Base-by-base conservation (phyloP, 2,113 vertebrate species). In the Lepus europaeus region DNA sequence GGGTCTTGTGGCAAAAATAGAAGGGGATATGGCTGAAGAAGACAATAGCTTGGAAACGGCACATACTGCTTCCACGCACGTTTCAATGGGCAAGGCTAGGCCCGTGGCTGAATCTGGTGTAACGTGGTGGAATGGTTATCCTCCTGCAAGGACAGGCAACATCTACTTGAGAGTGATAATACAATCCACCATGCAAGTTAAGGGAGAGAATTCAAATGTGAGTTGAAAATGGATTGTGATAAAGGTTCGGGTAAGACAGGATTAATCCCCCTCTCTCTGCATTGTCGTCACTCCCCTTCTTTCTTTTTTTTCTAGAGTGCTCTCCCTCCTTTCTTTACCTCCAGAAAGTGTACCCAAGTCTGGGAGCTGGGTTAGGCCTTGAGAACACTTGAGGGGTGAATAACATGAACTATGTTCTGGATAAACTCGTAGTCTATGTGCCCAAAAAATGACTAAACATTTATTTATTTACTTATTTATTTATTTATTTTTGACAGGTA, bases 1-100 rank as follows among this genome's bases (percentile, higher is more conserved):
- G 78, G 64, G 79, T 73, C 72, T 81, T 51, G 2, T 83, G n/a
- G 33, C 9, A 82, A 83, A 89, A 90, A 72, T n/a, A 82, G 66
- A 84, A n/a, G 27, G 11, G 86, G 73, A 79, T 53, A 45, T 23
- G 19, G 27, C 68, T 13, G 17, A 70, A 51, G 14, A 39, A 53
- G 31, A 70, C 5, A 82, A 36, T 17, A 45, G 9, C 20, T 86
- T 31, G 85, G 14, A 81, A 45, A 56, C 31, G n/a, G 74, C 39
- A 33, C 31, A 33, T 36, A 0, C 9, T 27, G 23, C 27, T 63
- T 86, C 14, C 10, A 39, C 20, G 90, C 53, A 70, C 9, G 39
- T 84, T 82, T 85, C 69, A 78, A 33, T 66, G 59, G 64, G 56
- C 39, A 80, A 94, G 73, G 45, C 19, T 56, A 25, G 59, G 78